Percentiles rank a stretch among this genome's conserved stretches.
phyloP scores from a whole-genome alignment of 2,888 invertebrate species.

The Acanthosepion lycidas region DNA sequence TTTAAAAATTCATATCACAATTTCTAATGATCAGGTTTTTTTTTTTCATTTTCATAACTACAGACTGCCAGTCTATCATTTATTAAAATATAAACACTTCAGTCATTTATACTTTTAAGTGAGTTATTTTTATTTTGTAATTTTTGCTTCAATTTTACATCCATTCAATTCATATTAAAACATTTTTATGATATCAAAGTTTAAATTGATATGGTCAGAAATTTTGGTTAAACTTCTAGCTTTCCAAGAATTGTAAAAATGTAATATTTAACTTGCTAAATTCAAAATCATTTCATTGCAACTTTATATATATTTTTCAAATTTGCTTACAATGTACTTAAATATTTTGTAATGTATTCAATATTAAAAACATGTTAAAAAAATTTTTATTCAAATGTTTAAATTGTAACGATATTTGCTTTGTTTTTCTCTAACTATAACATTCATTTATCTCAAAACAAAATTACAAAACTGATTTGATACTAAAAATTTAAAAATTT shows the following conservation, averaged over 20 bases:
- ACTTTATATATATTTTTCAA: neutral
- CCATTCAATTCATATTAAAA: neutral
- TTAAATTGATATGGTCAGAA: neutral
- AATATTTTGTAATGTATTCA: conserved; percentile 7
- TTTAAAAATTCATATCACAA: neutral
- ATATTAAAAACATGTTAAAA: neutral
- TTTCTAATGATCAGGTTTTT: neutral
- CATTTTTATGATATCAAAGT: neutral
- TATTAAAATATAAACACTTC: too few relatives aligned
- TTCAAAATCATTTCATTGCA: neutral
- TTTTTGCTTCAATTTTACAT: neutral
- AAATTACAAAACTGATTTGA: neutral
- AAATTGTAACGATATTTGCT: neutral
- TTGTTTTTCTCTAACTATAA: neutral
- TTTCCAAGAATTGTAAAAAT: neutral
- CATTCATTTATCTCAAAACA: neutral
- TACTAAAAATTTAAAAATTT: neutral
- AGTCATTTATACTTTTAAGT: neutral
- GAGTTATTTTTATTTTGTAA: neutral
- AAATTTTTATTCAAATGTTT: neutral
- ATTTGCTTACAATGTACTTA: neutral
- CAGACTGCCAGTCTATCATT: neutral
- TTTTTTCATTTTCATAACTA: neutral
- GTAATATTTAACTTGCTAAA: neutral
- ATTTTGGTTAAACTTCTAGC: neutral